Percentiles rank a stretch among this genome's conserved stretches.
Conservation (phyloP, 2,797 vertebrate genomes). For the Lepus townsendii region DNA sequence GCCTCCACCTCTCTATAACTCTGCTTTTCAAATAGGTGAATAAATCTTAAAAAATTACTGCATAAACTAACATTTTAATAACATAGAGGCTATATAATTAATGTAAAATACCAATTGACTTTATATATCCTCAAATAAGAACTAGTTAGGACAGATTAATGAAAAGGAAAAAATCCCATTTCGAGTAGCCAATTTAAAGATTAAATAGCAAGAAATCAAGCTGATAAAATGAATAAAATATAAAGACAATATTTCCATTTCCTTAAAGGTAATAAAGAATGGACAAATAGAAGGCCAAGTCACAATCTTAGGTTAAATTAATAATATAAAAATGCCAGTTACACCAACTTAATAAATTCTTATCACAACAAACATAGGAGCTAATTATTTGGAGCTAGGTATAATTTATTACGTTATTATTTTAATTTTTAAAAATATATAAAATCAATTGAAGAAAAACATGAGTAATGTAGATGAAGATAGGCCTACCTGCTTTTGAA, state of each 20-base stretch:
- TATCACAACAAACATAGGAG: background rate
- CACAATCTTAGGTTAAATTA: background rate
- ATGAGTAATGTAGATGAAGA: background rate
- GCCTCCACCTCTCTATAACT: no score
- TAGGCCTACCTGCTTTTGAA: background rate
- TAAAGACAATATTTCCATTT: constrained; percentile 23
- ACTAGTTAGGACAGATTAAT: background rate
- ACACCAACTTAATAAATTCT: background rate
- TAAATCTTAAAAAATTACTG: background rate
- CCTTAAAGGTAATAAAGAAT: background rate
- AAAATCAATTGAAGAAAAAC: background rate
- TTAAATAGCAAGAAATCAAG: constrained; percentile 23
- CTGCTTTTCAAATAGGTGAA: no score
- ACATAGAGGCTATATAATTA: constrained; percentile 1
- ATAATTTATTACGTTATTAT: background rate
- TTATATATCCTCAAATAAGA: background rate
- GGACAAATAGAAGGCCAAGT: background rate
- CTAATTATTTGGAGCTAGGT: background rate
- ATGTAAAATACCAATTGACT: background rate
- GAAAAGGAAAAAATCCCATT: background rate
- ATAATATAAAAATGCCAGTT: background rate
- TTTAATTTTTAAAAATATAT: background rate
- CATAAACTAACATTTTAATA: background rate
- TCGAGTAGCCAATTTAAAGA: constrained; percentile 15
- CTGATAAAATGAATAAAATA: background rate